Percentiles rank a stretch among this genome's conserved stretches.
These are phyloP conservation scores for Drosophila triauraria DNA, from an alignment of 1,140 invertebrate genomes.

Conservation along the genomic window DNA sequence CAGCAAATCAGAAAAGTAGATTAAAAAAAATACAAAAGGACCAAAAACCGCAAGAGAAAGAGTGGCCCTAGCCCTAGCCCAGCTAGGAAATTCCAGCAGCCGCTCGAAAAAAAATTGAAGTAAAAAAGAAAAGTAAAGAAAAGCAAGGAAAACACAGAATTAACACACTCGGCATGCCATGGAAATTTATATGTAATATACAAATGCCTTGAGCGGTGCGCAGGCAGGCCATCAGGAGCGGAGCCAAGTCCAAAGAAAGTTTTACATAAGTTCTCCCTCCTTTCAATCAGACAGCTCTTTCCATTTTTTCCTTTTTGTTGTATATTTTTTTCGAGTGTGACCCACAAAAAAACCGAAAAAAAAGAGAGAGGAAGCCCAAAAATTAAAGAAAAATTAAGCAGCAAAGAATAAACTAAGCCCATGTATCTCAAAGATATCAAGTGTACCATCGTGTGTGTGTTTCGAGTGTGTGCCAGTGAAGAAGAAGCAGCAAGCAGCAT, in stretches of 20 bases:
- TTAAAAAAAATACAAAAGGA: background rate
- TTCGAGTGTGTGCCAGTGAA: slow-evolving; percentile 6
- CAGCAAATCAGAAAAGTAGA: slow-evolving; percentile 12
- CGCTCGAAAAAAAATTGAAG: background rate
- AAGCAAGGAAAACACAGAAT: slow-evolving; percentile 8
- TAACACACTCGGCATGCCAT: slow-evolving; percentile 24
- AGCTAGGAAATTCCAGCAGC: background rate
- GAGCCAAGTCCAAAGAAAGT: slow-evolving; percentile 53
- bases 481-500: slow-evolving; percentile 13
- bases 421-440: slow-evolving; percentile 9
- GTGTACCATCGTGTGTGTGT: background rate
- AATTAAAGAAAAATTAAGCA: background rate
- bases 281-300: slow-evolving; percentile 41
- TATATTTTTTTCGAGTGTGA: slow-evolving; percentile 50
- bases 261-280: slow-evolving; percentile 71
- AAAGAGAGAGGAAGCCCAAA: background rate
- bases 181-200: slow-evolving; percentile 28
- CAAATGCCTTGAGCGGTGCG: slow-evolving; percentile 32
- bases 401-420: slow-evolving; percentile 1
- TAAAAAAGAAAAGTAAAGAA: background rate
- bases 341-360: slow-evolving; percentile 28
- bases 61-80: background rate
- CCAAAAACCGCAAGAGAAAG: slow-evolving; percentile 1
- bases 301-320: slow-evolving; percentile 39
- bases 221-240: slow-evolving; percentile 19